Evolutionary conservation across 2,113 vertebrate species (phyloP).

Genomic region (Ahaetulla prasina): DNA sequence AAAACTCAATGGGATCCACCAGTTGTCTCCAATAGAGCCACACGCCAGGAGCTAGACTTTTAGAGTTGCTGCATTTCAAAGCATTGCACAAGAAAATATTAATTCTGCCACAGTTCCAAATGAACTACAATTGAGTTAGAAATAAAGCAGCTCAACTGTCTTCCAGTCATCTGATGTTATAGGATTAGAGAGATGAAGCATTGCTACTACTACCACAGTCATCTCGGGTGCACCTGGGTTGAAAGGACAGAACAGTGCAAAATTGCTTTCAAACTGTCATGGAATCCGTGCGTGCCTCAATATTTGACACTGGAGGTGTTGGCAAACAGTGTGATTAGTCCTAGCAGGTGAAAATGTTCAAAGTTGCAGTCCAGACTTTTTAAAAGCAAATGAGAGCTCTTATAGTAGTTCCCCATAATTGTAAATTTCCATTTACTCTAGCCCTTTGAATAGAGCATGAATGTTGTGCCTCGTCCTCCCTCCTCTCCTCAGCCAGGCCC

Average conservation of each 20-base stretch:
- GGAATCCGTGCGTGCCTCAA: not conserved
- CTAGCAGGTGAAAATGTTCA: not conserved
- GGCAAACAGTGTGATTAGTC: not conserved
- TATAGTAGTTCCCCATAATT: not conserved
- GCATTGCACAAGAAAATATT: not conserved
- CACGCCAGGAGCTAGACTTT: not conserved
- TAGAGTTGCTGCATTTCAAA: not conserved
- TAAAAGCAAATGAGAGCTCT: not conserved
- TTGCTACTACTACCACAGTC: not conserved
- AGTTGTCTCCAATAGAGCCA: not conserved
- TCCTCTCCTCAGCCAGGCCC: no score
- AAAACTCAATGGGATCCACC: not conserved
- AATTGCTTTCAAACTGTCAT: not conserved
- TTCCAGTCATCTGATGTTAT: not conserved
- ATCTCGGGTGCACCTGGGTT: no score
- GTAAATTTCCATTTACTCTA: not conserved
- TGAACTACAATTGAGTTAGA: not conserved
- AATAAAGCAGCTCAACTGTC: not conserved
- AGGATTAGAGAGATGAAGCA: not conserved
- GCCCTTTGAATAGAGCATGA: not conserved
- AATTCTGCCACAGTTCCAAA: not conserved
- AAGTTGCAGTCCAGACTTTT: not conserved
- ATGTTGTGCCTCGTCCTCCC: no score
- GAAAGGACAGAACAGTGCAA: no score
- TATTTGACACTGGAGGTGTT: not conserved